Evolutionary conservation across 2,797 vertebrate species (phyloP).

Genomic region (Aeoliscus strigatus): DNA sequence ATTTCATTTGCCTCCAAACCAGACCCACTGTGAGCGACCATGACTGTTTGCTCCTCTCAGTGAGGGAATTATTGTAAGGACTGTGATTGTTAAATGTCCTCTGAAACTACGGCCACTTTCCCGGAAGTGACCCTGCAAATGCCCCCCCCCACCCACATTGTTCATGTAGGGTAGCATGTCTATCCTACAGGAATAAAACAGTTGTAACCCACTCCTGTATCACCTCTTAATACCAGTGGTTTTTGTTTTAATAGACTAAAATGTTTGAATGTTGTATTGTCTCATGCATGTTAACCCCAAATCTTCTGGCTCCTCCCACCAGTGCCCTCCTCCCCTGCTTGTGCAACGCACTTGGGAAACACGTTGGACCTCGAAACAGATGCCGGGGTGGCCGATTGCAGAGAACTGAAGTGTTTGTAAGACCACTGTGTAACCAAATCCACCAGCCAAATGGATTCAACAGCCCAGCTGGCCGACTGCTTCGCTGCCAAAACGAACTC

Average conservation of each 20-base stretch:
- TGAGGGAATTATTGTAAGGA: no score
- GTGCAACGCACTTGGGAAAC: constrained; percentile 46
- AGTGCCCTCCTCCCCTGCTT: constrained; percentile 24
- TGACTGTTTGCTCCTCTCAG: no score
- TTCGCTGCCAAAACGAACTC: constrained; percentile 52
- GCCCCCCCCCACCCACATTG: no score
- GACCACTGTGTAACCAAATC: constrained; percentile 59
- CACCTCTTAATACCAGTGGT: no score
- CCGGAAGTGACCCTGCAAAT: no score
- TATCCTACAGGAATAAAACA: no score
- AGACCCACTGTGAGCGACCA: no score
- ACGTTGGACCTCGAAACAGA: constrained; percentile 47
- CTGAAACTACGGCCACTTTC: no score
- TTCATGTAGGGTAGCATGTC: no score
- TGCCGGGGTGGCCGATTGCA: constrained; percentile 41
- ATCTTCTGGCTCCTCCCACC: background rate
- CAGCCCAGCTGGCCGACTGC: constrained; percentile 56
- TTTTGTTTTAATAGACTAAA: constrained; percentile 8
- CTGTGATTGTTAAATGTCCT: no score
- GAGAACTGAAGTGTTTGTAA: constrained; percentile 57
- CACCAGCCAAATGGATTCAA: constrained; percentile 49
- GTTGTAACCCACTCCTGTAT: no score
- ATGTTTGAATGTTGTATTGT: constrained; percentile 1
- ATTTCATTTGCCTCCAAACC: background rate
- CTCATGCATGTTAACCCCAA: constrained; percentile 7